Evolutionary conservation across 2,113 vertebrate genomes (phyloP).

Genomic region (Rhegmatorhina hoffmannsi): DNA sequence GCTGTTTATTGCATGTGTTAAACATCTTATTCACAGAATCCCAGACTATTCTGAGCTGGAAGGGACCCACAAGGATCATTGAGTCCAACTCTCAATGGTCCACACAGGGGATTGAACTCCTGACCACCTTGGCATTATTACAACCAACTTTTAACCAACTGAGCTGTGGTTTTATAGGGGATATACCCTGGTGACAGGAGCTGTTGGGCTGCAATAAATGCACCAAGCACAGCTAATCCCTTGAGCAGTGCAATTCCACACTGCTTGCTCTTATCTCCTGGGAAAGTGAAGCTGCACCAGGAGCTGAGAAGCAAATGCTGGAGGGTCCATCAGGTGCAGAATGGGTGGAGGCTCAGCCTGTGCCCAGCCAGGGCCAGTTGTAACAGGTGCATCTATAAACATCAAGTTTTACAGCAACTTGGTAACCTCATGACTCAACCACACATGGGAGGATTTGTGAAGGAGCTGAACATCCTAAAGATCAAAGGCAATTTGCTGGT

Average conservation of each 20-base stretch:
- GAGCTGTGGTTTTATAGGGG: neutral
- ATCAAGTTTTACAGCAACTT: neutral
- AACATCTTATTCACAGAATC: neutral
- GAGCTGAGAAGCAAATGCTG: neutral
- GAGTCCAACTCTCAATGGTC: too few species aligned
- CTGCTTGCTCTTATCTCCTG: neutral
- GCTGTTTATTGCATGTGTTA: neutral
- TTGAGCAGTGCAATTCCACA: neutral
- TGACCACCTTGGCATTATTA: too few species aligned
- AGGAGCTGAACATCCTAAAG: neutral
- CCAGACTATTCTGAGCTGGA: too few species aligned
- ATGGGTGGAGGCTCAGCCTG: neutral
- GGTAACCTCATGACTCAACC: neutral
- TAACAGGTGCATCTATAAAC: neutral
- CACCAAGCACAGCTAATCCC: neutral
- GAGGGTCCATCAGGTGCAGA: neutral
- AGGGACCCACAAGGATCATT: too few species aligned
- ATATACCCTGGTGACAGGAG: fast-evolving
- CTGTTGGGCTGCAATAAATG: neutral
- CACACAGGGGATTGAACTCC: too few species aligned
- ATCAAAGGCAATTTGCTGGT: neutral
- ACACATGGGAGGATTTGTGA: neutral
- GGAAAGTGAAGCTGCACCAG: neutral
- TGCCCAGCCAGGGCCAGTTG: neutral
- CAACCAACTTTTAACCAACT: too few species aligned